Conservation (phyloP, 92 coral and sea anemone genomes). For the Scolanthus callimorphus region DNA sequence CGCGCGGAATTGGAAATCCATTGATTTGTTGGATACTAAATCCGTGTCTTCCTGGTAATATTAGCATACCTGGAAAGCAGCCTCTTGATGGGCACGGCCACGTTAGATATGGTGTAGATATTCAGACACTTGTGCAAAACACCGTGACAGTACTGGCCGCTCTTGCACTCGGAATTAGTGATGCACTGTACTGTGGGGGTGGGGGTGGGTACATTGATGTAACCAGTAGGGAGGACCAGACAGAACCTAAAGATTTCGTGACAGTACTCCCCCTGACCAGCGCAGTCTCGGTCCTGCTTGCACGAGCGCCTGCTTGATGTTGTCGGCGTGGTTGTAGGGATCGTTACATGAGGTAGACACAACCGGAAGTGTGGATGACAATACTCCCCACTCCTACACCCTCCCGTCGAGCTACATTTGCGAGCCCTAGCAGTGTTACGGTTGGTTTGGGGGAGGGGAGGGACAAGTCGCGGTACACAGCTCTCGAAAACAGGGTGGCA, state of each 20-base stretch:
- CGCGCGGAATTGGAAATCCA: neutral
- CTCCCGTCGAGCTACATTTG: neutral
- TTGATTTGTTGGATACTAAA: too few relatives aligned
- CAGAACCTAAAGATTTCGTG: constrained; percentile 9
- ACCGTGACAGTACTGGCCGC: constrained; percentile 53
- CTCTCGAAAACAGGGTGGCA: constrained; percentile 6
- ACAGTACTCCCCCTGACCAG: constrained; percentile 3
- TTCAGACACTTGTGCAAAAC: constrained; percentile 32
- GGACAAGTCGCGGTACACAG: neutral
- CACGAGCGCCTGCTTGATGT: neutral
- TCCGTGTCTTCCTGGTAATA: neutral
- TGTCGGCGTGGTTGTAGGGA: neutral
- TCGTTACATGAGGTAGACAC: neutral
- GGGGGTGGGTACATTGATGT: neutral
- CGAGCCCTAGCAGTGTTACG: neutral
- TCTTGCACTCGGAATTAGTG: neutral
- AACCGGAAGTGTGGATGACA: constrained; percentile 2
- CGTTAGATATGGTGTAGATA: constrained; percentile 7
- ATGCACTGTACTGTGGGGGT: neutral
- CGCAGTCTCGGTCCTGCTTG: neutral
- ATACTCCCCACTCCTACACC: neutral
- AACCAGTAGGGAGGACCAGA: constrained; percentile 2
- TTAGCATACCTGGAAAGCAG: neutral
- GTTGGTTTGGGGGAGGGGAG: constrained; percentile 1
- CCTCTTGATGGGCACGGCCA: neutral